Evolutionary conservation across 1,140 invertebrate species (phyloP), one percentile per base, ranked within the genome.

Genomic region (Drosophila nigromelanica): DNA sequence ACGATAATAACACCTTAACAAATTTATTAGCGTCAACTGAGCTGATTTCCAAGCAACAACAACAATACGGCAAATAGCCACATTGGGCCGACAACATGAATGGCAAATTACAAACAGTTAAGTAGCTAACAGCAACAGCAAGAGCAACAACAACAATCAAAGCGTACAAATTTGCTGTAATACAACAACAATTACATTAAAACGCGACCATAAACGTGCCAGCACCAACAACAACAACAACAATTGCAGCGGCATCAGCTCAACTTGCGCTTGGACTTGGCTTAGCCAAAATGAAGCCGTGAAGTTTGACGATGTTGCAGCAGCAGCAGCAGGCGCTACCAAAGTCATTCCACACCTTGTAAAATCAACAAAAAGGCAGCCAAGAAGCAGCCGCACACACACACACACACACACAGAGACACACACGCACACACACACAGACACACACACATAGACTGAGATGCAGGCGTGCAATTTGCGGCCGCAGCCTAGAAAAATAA

Each of bases 161-260:
- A 75, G 70, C 52, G 77, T 73, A 80, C 82, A 86, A 87, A 87
- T 87, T 87, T 87, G 83, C 83, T 87, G 83, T 87, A 82, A 87
- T 89, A 80, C 83, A 87, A 87, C 83, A 89, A 89, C 83, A 89
- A 89, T 89, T 89, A 89, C 83, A 89, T 89, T 89, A 89, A 89
- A 89, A 89, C 83, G 83, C 83, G 85, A 89, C 80, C 80, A 89
- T 87, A 82, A 87, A 82, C 82, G 82, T 89, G 85, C 80, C 18
- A 62, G 66, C 71, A 67, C 37, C 76, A 52, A 61, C 67, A 59
- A 50, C 76, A 68, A 62, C 39, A 60, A 56, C 62, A 68, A 61
- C 58, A 62, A 39, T 68, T 56, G 60, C 42, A 24, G 14, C 47
- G 11, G n/a, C 27, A 18, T 27, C 27, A 27, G 27, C 50, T 55